A percentile compares a stretch with the other conserved stretches of the same genome.
Conservation (phyloP, 2,113 vertebrate species). For the Mobula birostris region DNA sequence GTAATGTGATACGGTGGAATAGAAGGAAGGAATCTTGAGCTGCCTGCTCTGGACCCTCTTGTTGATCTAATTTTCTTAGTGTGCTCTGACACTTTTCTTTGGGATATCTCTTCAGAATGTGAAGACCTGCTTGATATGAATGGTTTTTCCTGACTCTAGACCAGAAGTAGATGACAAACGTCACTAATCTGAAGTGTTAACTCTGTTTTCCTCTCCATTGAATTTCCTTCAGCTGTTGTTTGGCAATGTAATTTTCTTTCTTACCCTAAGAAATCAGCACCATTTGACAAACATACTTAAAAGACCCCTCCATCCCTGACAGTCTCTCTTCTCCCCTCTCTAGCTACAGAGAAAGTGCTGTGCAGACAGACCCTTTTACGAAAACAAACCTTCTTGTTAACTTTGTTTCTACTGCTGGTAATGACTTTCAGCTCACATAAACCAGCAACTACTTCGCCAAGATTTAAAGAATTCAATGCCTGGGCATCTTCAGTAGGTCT, state of each 20-base stretch:
- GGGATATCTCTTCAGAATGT: not conserved
- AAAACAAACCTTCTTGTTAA: not conserved
- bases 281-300: not conserved
- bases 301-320: too few species aligned
- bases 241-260: too few species aligned
- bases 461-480: too few species aligned
- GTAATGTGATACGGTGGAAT: not conserved
- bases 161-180: not conserved
- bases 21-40: not conserved
- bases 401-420: not conserved
- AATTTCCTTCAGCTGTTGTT: too few species aligned
- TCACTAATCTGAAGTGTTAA: too few species aligned
- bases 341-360: too few species aligned
- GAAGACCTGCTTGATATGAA: not conserved
- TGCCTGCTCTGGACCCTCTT: not conserved
- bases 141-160: not conserved
- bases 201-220: too few species aligned
- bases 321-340: too few species aligned
- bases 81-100: not conserved
- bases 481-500: not conserved
- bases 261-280: too few species aligned
- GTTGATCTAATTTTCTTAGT: not conserved
- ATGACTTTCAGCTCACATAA: not conserved
- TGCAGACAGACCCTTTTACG: too few species aligned
- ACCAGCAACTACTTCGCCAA: not conserved